Base-by-base conservation (phyloP, 2,113 vertebrate species). In the Notothenia coriiceps region DNA sequence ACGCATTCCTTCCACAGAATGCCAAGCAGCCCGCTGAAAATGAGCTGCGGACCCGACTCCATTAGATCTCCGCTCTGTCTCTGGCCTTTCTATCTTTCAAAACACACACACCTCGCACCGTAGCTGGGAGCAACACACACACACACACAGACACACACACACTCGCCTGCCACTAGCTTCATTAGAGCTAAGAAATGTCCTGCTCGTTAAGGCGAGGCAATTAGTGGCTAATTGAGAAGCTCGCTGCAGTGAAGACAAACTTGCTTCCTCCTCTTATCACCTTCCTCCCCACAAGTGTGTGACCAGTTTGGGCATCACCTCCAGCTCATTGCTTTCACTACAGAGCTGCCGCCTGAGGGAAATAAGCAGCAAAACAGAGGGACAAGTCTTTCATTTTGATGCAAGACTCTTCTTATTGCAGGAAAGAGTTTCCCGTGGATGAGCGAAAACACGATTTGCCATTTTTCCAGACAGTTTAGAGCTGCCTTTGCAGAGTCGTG, bases 211-310 rank as follows among this genome's bases (percentile, higher is more conserved):
- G 80, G 77, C 63, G 10, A 86, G 64, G 89, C 91, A 91, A 89
- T 94, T 93, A 91, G 85, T 62, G 78, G 64, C 89, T 92, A 95
- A 94, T 93, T 90, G 92, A 93, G 86, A 89, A 84, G 75, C 75
- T 73, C 84, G 82, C 66, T 70, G 81, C 80, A 77, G 86, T 5
- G 74, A 80, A 88, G 88, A 88, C 84, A 74, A 90, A 91, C 86
- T 69, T 40, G 78, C 25, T 78, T 82, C 74, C 73, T 56, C 29
- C 33, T 65, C 61, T 77, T 57, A 52, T 63, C 46, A 10, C 22
- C 55, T 3, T 50, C 44, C 14, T 43, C 10, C 13, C 33, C 17
- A n/a, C 5, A 20, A 20, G 55, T 73, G 25, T 65, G 65, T 55
- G 72, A 70, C 82, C 86, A 8, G 77, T 83, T 77, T 69, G 69